phyloP scores from a whole-genome alignment of 2,797 vertebrate species.

The Anabacerthia variegaticeps region DNA sequence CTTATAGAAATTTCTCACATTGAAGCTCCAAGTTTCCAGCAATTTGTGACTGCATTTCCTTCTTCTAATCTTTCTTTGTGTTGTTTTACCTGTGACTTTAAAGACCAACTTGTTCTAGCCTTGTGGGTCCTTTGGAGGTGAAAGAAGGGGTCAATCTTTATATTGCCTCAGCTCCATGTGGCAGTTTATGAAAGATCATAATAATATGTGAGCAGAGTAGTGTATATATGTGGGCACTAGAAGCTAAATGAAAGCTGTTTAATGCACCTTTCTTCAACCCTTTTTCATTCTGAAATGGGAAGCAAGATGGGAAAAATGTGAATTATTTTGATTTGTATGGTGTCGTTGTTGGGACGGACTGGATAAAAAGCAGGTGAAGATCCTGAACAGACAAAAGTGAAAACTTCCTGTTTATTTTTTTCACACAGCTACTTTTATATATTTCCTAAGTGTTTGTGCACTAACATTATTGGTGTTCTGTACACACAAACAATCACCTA shows the following conservation, averaged over 20 bases:
- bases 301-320: neutral
- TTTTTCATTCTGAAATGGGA: neutral
- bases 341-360: too few species aligned
- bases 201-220: neutral
- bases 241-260: neutral
- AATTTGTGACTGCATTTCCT: neutral
- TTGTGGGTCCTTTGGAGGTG: neutral
- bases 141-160: neutral
- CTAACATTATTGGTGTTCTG: too few species aligned
- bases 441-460: too few species aligned
- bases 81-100: neutral
- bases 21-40: neutral
- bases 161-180: neutral
- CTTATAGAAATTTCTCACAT: neutral
- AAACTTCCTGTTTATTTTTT: too few species aligned
- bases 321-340: neutral
- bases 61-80: neutral
- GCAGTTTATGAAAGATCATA: neutral
- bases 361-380: too few species aligned
- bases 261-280: neutral
- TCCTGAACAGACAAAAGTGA: too few species aligned
- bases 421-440: too few species aligned
- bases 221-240: neutral
- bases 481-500: too few species aligned
- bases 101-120: neutral